Evolutionary conservation across 2,888 invertebrate genomes (phyloP).

Genomic region (Nomada goodeniana): DNA sequence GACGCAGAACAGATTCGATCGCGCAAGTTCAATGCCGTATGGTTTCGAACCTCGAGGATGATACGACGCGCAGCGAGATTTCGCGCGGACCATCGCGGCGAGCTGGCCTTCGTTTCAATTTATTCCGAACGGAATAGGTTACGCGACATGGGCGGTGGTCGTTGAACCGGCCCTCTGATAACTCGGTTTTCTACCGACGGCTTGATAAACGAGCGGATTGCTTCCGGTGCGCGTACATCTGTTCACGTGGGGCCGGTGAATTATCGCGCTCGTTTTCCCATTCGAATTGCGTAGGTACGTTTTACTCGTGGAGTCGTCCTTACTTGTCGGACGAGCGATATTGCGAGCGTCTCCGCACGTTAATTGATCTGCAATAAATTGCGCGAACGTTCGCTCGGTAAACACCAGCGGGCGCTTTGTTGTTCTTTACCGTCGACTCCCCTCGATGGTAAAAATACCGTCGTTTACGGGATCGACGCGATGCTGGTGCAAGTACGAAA

Average conservation of each 20-base stretch:
- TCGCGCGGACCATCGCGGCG: not conserved
- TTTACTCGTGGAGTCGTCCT: slow-evolving; percentile 9
- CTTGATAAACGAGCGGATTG: slow-evolving; percentile 46
- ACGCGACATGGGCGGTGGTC: slow-evolving; percentile 44
- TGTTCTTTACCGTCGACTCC: not conserved
- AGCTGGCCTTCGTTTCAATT: slow-evolving; percentile 32
- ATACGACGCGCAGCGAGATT: too few species aligned
- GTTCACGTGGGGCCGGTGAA: slow-evolving; percentile 31
- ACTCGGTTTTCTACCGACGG: slow-evolving; percentile 55
- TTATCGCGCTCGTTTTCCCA: slow-evolving; percentile 26
- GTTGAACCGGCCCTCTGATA: slow-evolving; percentile 54
- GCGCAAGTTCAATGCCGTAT: too few species aligned
- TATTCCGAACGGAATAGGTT: slow-evolving; percentile 39
- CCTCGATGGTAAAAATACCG: not conserved
- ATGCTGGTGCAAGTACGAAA: not conserved
- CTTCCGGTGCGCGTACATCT: slow-evolving; percentile 44
- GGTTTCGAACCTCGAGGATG: too few species aligned
- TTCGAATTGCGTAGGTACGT: slow-evolving; percentile 10
- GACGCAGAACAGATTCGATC: too few species aligned
- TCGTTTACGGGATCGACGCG: too few species aligned
- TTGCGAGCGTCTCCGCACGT: not conserved
- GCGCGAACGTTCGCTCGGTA: too few species aligned
- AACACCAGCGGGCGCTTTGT: not conserved
- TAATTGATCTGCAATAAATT: not conserved
- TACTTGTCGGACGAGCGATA: not conserved